Evolutionary conservation across 2,888 invertebrate genomes (phyloP).

Genomic region (Dichetophora obliterata): DNA sequence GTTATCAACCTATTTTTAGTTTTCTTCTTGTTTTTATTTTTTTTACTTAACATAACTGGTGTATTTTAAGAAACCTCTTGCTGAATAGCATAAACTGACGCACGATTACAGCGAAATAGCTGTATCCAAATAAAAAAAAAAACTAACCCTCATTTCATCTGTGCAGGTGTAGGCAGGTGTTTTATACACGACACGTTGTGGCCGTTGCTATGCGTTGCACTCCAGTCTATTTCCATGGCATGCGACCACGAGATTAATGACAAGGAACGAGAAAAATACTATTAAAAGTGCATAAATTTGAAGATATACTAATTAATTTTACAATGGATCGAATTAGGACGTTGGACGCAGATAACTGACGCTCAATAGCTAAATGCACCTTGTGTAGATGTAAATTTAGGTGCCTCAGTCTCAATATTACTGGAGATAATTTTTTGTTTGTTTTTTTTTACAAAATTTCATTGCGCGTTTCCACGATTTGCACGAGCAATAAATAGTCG

Average conservation of each 20-base stretch:
- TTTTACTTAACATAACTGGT: too few relatives aligned
- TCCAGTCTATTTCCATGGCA: conserved; percentile 53
- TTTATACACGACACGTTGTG: conserved; percentile 38
- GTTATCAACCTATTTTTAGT: too few relatives aligned
- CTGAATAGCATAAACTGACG: neutral
- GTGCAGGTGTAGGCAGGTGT: conserved; percentile 57
- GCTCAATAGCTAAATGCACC: neutral
- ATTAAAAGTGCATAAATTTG: neutral
- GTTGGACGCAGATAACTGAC: neutral
- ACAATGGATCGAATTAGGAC: neutral
- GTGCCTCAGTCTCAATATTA: neutral
- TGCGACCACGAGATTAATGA: conserved; percentile 63
- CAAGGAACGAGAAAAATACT: conserved; percentile 40
- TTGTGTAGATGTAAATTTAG: neutral
- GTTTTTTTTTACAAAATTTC: too few relatives aligned
- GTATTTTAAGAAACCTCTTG: neutral
- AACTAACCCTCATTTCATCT: conserved; percentile 9
- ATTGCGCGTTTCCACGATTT: too few relatives aligned
- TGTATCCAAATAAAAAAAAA: neutral
- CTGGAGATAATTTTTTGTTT: too few relatives aligned
- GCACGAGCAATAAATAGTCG: too few relatives aligned
- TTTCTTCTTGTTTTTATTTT: too few relatives aligned
- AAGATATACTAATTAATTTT: neutral
- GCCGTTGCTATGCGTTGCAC: conserved; percentile 25
- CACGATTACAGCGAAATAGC: neutral